These are phyloP conservation scores for Drosophila leontia DNA, from an alignment of 1,140 invertebrate genomes.

Conservation along the genomic window DNA sequence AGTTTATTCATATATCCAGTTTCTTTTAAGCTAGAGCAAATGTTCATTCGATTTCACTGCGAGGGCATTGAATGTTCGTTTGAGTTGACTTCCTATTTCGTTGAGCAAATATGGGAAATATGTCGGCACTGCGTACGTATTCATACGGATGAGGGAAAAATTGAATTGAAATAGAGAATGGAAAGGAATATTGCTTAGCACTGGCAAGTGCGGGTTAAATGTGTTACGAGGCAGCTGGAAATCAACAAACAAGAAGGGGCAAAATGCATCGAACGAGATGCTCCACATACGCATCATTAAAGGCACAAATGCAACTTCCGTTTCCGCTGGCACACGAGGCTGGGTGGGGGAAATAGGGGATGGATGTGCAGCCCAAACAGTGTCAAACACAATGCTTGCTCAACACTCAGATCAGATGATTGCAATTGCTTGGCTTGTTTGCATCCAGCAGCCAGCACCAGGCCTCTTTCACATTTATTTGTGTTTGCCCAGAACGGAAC, in stretches of 20 bases:
- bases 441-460: conserved; percentile 26
- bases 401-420: conserved; percentile 76
- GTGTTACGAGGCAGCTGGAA: conserved; percentile 42
- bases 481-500: conserved; percentile 48
- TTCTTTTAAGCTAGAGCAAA: neutral
- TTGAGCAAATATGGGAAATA: conserved; percentile 59
- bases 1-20: neutral
- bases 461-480: conserved; percentile 33
- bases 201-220: conserved; percentile 49
- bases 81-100: conserved; percentile 17
- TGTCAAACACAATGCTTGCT: conserved; percentile 82
- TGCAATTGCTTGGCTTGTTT: conserved; percentile 80
- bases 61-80: conserved; percentile 6
- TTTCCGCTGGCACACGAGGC: conserved; percentile 60
- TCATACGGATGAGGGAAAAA: conserved; percentile 44
- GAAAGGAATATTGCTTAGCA: conserved; percentile 63
- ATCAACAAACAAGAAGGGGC: conserved; percentile 47
- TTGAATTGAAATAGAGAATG: conserved; percentile 10
- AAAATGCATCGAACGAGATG: conserved; percentile 37
- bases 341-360: neutral
- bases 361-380: conserved; percentile 31
- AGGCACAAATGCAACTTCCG: conserved; percentile 78
- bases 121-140: conserved; percentile 36
- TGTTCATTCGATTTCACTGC: conserved; percentile 10
- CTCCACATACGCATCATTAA: conserved; percentile 65